Percentiles rank a stretch among this genome's conserved stretches.
Evolutionary conservation across 2,797 vertebrate genomes (phyloP).

Genomic region (Lateolabrax maculatus): DNA sequence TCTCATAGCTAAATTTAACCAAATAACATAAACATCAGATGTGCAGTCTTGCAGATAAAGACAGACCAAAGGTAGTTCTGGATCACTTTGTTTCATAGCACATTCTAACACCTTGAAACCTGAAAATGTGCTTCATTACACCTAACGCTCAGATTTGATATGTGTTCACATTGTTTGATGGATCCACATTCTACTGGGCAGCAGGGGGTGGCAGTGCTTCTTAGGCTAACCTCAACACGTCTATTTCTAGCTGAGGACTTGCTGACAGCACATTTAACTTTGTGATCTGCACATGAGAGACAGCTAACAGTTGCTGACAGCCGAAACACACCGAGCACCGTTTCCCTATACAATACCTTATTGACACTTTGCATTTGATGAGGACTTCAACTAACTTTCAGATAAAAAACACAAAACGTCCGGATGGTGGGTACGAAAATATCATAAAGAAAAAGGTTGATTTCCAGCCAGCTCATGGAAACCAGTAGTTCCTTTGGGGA

Average conservation of each 20-base stretch:
- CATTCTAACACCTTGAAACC: slow-evolving; percentile 65
- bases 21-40: slow-evolving; percentile 21
- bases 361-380: slow-evolving; percentile 70
- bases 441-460: slow-evolving; percentile 56
- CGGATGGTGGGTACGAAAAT: slow-evolving; percentile 51
- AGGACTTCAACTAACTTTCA: slow-evolving; percentile 58
- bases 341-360: slow-evolving; percentile 72
- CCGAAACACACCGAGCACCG: slow-evolving; percentile 49
- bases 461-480: slow-evolving; percentile 69
- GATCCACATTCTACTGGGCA: slow-evolving; percentile 71
- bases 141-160: slow-evolving; percentile 63
- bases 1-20: slow-evolving; percentile 14
- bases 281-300: slow-evolving; percentile 80
- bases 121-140: slow-evolving; percentile 73
- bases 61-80: slow-evolving; percentile 19
- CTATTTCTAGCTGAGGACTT: slow-evolving; percentile 80
- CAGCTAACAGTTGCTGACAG: slow-evolving; percentile 80
- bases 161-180: slow-evolving; percentile 70
- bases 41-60: slow-evolving; percentile 15
- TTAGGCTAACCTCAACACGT: slow-evolving; percentile 79
- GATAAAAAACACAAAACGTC: slow-evolving; percentile 8
- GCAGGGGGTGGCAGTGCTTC: slow-evolving; percentile 68
- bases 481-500: slow-evolving; percentile 67
- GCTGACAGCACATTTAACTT: slow-evolving; percentile 85
- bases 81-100: slow-evolving; percentile 43